phyloP scores from a whole-genome alignment of 1,140 invertebrate genomes.

The Heliconius melpomene region DNA sequence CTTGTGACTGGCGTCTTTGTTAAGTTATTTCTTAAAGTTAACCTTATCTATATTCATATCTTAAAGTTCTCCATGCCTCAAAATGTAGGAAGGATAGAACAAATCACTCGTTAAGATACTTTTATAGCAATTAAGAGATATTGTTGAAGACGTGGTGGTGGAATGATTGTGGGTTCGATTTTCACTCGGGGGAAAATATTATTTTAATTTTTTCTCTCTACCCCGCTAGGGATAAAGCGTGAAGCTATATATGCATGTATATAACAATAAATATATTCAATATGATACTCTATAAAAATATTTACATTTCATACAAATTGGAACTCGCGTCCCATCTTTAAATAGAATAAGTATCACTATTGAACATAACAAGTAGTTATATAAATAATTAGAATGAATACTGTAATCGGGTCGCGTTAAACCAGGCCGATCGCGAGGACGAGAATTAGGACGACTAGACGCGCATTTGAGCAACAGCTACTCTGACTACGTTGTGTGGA shows the following conservation, averaged over 20 bases:
- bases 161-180: too few relatives aligned
- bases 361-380: background rate
- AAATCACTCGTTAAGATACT: too few relatives aligned
- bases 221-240: too few relatives aligned
- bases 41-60: too few relatives aligned
- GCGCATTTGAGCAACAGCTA: background rate
- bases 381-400: conserved; percentile 3
- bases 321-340: background rate
- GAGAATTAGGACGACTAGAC: conserved; percentile 2
- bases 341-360: background rate
- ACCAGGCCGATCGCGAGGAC: conserved; percentile 2
- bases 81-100: background rate
- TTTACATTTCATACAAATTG: background rate
- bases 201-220: too few relatives aligned
- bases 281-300: too few relatives aligned
- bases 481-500: background rate
- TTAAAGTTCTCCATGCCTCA: background rate
- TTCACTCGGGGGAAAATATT: too few relatives aligned
- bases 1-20: background rate
- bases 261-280: too few relatives aligned
- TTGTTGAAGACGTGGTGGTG: too few relatives aligned
- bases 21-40: too few relatives aligned
- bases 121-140: too few relatives aligned
- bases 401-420: conserved; percentile 5
- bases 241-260: too few relatives aligned